Base-by-base conservation (phyloP, 1,140 invertebrate species). In the Drosophila orosa region DNA sequence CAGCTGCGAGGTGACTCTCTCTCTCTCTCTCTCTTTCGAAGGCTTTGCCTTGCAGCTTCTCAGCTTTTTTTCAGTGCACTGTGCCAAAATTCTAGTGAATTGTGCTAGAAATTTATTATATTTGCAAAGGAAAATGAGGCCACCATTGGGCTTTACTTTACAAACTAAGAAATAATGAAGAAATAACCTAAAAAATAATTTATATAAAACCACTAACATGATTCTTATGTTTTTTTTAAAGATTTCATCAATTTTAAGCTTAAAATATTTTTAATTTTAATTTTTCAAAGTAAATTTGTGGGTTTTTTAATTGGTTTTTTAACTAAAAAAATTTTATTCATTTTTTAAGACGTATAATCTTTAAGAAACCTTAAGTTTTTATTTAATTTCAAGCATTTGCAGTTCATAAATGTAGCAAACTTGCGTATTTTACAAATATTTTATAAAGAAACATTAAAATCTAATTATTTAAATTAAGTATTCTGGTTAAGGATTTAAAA, bases 1-100 rank as follows among this genome's bases (percentile, higher is more conserved):
- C 65, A 68, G 65, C 65, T 68, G 65, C 65, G 65, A 7, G 10
- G 9, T 10, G 2, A 24, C 22, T 31, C 37, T 15, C 10, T 45
- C 22, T 24, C 8, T 25, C 45, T 39, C 44, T 24, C 6, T 44
- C 10, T 10, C 1, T 10, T 10, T 19, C 24, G 55, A 37, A 35
- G 27, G 27, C 24, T 44, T 17, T 47, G 45, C 45, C 12, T 6
- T 27, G 47, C 19, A 3, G 31, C 50, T 35, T 52, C 48, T 33
- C 29, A 52, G 45, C 45, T 25, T 48, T 48, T 48, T 48, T 47
- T n/a, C 44, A 13, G 25, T 22, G 33, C 65, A 65, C 65, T 31
- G 65, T 15, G 45, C 31, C 35, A 68, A 68, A 68, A 33, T 13
- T 2, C 2, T 22, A 35, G 15, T 10, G 2, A 2, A 24, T 22